Conservation (phyloP, 2,113 vertebrate genomes). For the Fregata magnificens region DNA sequence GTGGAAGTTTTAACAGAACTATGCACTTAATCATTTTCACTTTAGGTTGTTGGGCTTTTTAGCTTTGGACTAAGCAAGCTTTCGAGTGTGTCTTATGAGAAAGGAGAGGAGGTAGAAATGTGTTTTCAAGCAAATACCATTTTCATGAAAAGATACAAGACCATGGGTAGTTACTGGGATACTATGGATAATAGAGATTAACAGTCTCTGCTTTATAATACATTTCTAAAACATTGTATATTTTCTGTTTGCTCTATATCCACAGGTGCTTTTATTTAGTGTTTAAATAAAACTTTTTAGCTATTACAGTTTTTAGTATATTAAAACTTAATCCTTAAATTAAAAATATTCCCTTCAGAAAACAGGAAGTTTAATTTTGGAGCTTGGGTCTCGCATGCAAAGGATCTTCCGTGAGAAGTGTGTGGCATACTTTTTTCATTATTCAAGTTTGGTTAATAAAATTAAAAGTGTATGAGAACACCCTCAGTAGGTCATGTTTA, state of each 20-base stretch:
- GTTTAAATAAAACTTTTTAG: not conserved
- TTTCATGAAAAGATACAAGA: not conserved
- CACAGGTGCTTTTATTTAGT: not conserved
- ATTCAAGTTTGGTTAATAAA: not conserved
- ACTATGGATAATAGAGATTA: not conserved
- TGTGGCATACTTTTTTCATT: rapidly evolving
- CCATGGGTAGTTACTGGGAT: not conserved
- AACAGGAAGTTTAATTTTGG: not conserved
- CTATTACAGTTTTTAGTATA: not conserved
- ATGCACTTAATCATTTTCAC: not conserved
- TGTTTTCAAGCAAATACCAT: not conserved
- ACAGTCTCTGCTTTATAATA: not conserved
- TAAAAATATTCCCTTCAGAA: not conserved
- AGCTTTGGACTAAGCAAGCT: not conserved
- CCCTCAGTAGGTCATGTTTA: not conserved
- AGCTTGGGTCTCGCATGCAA: not conserved
- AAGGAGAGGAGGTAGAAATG: not conserved
- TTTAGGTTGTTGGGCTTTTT: not conserved
- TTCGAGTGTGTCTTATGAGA: not conserved
- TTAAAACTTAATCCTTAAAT: not conserved
- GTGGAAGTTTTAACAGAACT: not conserved
- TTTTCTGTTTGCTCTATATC: not conserved
- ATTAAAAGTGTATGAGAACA: not conserved
- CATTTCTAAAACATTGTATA: not conserved
- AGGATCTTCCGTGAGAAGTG: not conserved